Evolutionary conservation across 1,140 invertebrate species (phyloP).

Genomic region (Drosophila guanche): DNA sequence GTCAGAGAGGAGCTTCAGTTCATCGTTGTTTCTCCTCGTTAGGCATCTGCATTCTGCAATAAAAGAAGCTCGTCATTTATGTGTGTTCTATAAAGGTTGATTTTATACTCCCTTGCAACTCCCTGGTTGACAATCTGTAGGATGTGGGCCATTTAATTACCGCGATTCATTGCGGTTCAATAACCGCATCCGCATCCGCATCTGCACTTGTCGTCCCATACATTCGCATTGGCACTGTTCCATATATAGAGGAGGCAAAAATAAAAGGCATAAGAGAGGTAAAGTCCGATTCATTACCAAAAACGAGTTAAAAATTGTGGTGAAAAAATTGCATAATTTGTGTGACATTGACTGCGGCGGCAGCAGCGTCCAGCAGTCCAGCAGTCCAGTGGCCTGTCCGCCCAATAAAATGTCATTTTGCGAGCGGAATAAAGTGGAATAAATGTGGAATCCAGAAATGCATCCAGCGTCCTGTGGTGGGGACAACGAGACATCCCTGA

Average conservation of each 20-base stretch:
- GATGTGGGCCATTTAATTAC: constrained; percentile 55
- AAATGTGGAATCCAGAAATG: constrained; percentile 51
- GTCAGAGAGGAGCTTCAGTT: no score
- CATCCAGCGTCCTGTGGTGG: constrained; percentile 33
- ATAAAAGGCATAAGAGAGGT: constrained; percentile 12
- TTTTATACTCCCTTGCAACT: not conserved
- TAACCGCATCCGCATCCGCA: constrained; percentile 59
- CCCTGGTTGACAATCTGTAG: constrained; percentile 36
- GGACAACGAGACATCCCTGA: constrained; percentile 29
- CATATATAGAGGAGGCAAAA: constrained; percentile 43
- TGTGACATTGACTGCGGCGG: constrained; percentile 63
- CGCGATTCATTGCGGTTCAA: constrained; percentile 51
- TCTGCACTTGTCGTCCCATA: constrained; percentile 9
- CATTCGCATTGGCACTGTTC: constrained; percentile 35
- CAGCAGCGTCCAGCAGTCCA: no score
- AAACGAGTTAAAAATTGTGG: constrained; percentile 77
- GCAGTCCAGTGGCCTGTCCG: constrained; percentile 11
- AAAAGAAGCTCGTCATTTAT: no score
- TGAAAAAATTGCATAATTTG: constrained; percentile 82
- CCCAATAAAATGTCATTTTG: constrained; percentile 78
- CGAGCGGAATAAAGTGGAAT: constrained; percentile 21
- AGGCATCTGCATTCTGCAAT: no score
- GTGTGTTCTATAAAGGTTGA: no score
- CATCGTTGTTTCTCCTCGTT: no score
- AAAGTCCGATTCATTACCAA: constrained; percentile 76